Evolutionary conservation across 2,113 vertebrate species (phyloP).

Genomic region (Psilopogon haemacephalus): DNA sequence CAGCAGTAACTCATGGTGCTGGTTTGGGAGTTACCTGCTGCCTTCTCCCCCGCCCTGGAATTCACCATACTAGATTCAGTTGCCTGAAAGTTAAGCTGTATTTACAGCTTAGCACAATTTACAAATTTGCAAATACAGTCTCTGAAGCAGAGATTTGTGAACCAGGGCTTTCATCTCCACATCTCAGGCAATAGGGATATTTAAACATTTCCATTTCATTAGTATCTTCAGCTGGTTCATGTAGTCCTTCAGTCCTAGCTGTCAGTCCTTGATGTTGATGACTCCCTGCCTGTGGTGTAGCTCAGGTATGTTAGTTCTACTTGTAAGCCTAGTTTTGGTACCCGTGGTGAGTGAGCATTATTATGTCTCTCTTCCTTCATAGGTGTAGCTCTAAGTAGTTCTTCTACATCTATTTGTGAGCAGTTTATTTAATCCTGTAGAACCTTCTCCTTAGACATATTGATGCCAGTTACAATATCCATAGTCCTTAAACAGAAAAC

Average conservation of each 20-base stretch:
- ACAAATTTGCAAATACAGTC: neutral
- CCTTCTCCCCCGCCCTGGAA: no score
- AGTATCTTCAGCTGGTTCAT: neutral
- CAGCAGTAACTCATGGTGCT: neutral
- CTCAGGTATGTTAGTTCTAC: neutral
- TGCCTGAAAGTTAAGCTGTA: no score
- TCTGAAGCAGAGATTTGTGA: neutral
- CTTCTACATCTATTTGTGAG: neutral
- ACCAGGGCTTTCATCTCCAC: neutral
- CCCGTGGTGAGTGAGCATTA: fast-evolving
- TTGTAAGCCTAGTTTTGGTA: neutral
- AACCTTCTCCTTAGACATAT: neutral
- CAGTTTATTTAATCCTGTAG: neutral
- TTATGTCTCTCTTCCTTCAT: neutral
- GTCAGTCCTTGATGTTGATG: neutral
- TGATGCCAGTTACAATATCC: neutral
- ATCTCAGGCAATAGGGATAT: neutral
- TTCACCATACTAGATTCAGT: no score
- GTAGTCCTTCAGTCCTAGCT: neutral
- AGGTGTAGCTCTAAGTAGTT: neutral
- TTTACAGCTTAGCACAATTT: no score
- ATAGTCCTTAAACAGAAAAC: neutral
- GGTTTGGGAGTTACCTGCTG: no score
- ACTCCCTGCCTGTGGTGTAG: fast-evolving
- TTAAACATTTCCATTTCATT: neutral